Conservation (phyloP, 2,113 vertebrate genomes). For the Hemiprocne comata region DNA sequence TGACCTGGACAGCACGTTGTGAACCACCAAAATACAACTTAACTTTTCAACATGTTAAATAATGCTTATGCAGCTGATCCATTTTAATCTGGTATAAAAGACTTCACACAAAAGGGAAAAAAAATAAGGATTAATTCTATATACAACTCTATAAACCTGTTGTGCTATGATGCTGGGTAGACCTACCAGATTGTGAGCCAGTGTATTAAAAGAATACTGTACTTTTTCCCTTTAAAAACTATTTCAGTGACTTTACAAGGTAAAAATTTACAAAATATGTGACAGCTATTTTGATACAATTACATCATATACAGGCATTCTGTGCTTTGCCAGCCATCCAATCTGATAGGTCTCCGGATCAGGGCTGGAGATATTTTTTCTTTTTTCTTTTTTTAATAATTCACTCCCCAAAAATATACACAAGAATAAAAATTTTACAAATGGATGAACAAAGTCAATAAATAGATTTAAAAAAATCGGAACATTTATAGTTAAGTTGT, state of each 20-base stretch:
- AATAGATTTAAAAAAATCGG: constrained; percentile 83
- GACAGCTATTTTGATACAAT: constrained; percentile 94
- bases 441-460: constrained; percentile 86
- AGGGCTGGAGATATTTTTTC: constrained; percentile 76
- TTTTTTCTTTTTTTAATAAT: constrained; percentile 59
- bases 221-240: constrained; percentile 95
- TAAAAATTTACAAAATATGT: constrained; percentile 99
- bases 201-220: constrained; percentile 96
- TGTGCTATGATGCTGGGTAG: constrained; percentile 80
- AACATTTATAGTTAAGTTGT: constrained; percentile 85
- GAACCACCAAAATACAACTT: constrained; percentile 88
- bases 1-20: constrained; percentile 75
- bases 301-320: constrained; percentile 95
- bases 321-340: constrained; percentile 89
- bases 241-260: constrained; percentile 97
- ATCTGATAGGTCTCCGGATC: constrained; percentile 80
- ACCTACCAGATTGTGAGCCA: constrained; percentile 94
- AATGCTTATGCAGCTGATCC: constrained; percentile 79
- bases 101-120: constrained; percentile 75
- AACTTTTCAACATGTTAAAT: constrained; percentile 80
- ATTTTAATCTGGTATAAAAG: constrained; percentile 81
- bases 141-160: constrained; percentile 86
- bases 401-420: constrained; percentile 83
- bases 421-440: constrained; percentile 86
- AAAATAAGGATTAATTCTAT: constrained; percentile 79